Evolutionary conservation across 2,888 invertebrate genomes (phyloP), one percentile per base, ranked within the genome.

Genomic region (Clepsis dumicolana): DNA sequence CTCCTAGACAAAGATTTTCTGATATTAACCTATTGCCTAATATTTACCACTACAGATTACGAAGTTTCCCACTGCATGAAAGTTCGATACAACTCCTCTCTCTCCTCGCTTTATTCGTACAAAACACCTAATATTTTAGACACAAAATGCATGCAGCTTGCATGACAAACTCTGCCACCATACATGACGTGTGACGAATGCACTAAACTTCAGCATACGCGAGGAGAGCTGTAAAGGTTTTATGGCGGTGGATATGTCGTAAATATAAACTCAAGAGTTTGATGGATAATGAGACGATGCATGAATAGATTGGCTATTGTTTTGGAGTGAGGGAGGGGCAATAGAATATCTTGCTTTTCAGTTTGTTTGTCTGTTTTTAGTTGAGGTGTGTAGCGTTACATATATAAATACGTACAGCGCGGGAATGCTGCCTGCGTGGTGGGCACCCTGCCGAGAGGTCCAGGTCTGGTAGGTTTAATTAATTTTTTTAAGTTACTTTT

Each of bases 181-280:
- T 18, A 44, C 41, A 44, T 18, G 41, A 44, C 41, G 12, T 12
- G 10, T 48, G 48, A 48, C 21, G 12, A 12, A 48, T 48, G 21
- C 21, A 48, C 18, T 21, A 48, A 41, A 48, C 48, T 48, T 48
- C 4, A 44, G 16, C 48, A 12, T 12, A 21, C 44, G 59, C 21
- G 41, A 18, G 57, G 5, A 35, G 21, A 41, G 59, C 59, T 59
- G 16, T 59, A 59, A 59, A 59, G 38, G 4, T 59, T 59, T 59
- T 59, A 59, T 59, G 16, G 25, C 41, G 10, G 8, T 16, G 41
- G 27, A 41, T 41, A 4, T 38, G 59, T 38, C 24, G 38, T 57
- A 38, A 41, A 59, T 59, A 21, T 41, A 59, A 41, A 59, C 38
- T 59, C 25, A n/a, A 12, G 14, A 56, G 38, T 57, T 25, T 38